These are phyloP conservation scores for Coptodon rendalli DNA, from an alignment of 2,113 vertebrate genomes.

Conservation along the genomic window DNA sequence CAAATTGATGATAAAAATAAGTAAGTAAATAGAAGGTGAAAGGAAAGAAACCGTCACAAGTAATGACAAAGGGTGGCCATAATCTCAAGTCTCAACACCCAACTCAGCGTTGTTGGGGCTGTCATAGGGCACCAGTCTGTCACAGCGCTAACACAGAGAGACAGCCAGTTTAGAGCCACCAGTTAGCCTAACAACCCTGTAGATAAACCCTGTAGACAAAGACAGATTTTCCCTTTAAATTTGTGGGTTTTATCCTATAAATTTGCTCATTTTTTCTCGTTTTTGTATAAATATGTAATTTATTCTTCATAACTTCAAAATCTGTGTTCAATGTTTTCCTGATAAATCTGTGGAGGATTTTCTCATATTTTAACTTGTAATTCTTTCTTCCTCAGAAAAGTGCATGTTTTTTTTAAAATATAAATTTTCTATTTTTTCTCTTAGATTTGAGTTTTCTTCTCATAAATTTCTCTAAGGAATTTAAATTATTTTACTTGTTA, in stretches of 20 bases:
- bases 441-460: background rate
- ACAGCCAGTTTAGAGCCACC: fast-evolving
- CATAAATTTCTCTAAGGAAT: background rate
- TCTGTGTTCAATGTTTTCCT: background rate
- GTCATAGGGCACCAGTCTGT: background rate
- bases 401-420: background rate
- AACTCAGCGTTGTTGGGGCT: fast-evolving
- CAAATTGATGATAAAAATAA: background rate
- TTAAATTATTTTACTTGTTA: background rate
- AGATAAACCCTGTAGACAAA: background rate
- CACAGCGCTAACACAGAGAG: background rate
- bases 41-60: background rate
- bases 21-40: background rate
- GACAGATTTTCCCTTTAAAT: background rate
- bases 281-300: background rate
- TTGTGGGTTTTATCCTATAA: background rate
- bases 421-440: background rate
- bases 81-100: background rate
- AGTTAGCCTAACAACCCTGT: background rate
- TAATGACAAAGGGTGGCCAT: background rate
- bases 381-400: background rate
- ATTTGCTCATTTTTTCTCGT: background rate
- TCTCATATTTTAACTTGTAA: background rate
- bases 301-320: background rate
- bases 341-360: background rate